These are phyloP conservation scores for Caenorhabditis japonica DNA, from an alignment of 2,888 invertebrate genomes.

Conservation along the genomic window DNA sequence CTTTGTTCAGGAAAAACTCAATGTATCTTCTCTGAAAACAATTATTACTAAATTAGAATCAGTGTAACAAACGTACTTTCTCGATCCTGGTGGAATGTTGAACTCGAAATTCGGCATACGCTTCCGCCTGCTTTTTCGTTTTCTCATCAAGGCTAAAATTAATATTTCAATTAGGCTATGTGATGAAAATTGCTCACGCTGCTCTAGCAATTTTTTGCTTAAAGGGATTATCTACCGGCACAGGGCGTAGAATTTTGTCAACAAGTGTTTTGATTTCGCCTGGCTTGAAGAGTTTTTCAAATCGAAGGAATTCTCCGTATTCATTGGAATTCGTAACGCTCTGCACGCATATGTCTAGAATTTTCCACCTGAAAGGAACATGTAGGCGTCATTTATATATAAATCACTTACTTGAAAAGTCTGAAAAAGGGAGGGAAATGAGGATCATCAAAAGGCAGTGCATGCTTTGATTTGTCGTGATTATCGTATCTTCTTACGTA, in stretches of 20 bases:
- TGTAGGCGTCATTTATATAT: neutral
- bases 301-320: slow-evolving; percentile 6
- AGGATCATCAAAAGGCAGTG: neutral
- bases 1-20: slow-evolving; percentile 29
- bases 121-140: slow-evolving; percentile 7
- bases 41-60: neutral
- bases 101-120: neutral
- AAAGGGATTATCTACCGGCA: neutral
- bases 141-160: slow-evolving; percentile 23
- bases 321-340: neutral
- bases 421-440: slow-evolving; percentile 40
- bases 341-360: slow-evolving; percentile 25
- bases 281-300: slow-evolving; percentile 2
- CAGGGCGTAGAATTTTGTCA: neutral
- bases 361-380: slow-evolving; percentile 45
- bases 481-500: neutral
- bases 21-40: slow-evolving; percentile 32
- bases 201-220: neutral
- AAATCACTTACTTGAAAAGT: slow-evolving; percentile 29
- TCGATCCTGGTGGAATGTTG: slow-evolving; percentile 6
- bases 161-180: neutral
- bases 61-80: slow-evolving; percentile 2
- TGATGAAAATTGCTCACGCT: neutral
- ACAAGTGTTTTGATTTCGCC: slow-evolving; percentile 12
- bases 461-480: neutral